A percentile compares a stretch with the other conserved stretches of the same genome.
These are phyloP conservation scores for Microcebus ravelobensis DNA, from an alignment of 2,113 vertebrate species.

Conservation along the genomic window DNA sequence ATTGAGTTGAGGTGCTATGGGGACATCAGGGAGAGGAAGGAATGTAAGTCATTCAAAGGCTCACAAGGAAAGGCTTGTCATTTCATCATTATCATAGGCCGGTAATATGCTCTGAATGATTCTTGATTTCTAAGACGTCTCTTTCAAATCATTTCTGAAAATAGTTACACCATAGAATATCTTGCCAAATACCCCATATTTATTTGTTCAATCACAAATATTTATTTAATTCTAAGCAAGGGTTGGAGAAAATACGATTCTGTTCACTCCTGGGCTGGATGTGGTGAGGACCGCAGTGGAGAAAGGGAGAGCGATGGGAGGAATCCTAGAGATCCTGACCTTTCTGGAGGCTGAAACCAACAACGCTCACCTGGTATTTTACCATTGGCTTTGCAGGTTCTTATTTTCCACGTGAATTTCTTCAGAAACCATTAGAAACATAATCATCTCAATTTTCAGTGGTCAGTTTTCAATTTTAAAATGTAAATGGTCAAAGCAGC, in stretches of 20 bases:
- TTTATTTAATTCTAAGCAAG: neutral
- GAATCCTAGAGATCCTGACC: neutral
- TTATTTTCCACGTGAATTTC: slow-evolving; percentile 35
- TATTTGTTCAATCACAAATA: neutral
- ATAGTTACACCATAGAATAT: neutral
- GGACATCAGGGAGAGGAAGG: neutral
- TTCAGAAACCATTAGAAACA: slow-evolving; percentile 43
- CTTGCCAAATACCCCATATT: neutral
- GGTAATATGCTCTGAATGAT: neutral
- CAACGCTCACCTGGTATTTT: neutral
- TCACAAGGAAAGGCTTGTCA: neutral
- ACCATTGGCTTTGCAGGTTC: neutral
- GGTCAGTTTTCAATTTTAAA: slow-evolving; percentile 44
- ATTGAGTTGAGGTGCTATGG: neutral
- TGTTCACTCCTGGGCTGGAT: neutral
- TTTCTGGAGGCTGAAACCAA: neutral
- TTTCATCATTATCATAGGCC: neutral
- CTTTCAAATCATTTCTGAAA: neutral
- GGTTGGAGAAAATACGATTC: neutral
- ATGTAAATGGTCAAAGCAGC: slow-evolving; percentile 8
- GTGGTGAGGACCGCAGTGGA: neutral
- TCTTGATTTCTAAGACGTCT: neutral
- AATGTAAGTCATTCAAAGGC: neutral
- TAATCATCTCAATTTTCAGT: slow-evolving; percentile 39
- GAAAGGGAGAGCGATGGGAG: neutral